Base-by-base conservation (phyloP, 92 coral and sea anemone species). In the Blastomussa wellsi region DNA sequence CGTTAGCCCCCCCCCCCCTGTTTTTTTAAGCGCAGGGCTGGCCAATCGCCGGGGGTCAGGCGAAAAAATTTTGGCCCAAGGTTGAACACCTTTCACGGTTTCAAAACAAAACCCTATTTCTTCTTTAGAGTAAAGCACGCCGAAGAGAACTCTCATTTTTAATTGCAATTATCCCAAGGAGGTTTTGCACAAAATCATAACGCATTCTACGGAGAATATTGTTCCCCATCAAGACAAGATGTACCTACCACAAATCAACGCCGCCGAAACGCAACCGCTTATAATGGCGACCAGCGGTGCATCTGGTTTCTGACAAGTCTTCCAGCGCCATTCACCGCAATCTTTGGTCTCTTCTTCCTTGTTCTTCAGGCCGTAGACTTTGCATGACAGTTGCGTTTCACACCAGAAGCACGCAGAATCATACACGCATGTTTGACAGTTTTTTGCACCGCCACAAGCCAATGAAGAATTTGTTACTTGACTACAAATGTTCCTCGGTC, bases 341-440 rank as follows among this genome's bases (percentile, higher is more conserved):
- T 16, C 60, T 66, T 69, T 44, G 5, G 83, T 57, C 52, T 37
- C 32, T 26, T n/a, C 62, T 17, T 79, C 48, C 65, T 60, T 24
- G 76, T 62, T 79, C 22, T 38, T 31, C 7, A 44, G 42, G 74
- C 73, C 29, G 65, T 71, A 52, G 84, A 78, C 49, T 31, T 88
- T 38, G 38, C 87, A 83, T 39, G 16, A 20, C 60, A 59, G 48
- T 39, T 52, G 81, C 13, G 91, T 33, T 16, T 73, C 88, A 13
- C 93, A 91, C 93, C 93, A 91, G 32, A 77, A 83, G 28, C 93
- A 91, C 5, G 62, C 36, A 1, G 28, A 39, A 55, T 88, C 87
- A 20, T 52, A 77, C 19, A 76, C 84, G 77, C 93, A 91, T 10
- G 37, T 74, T 47, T 73, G 73, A 28, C 93, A 91, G 59, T 80